A percentile compares a stretch with the other conserved stretches of the same genome.
These are phyloP conservation scores for Leptogaster cylindrica DNA, from an alignment of 2,888 invertebrate species.

Conservation along the genomic window DNA sequence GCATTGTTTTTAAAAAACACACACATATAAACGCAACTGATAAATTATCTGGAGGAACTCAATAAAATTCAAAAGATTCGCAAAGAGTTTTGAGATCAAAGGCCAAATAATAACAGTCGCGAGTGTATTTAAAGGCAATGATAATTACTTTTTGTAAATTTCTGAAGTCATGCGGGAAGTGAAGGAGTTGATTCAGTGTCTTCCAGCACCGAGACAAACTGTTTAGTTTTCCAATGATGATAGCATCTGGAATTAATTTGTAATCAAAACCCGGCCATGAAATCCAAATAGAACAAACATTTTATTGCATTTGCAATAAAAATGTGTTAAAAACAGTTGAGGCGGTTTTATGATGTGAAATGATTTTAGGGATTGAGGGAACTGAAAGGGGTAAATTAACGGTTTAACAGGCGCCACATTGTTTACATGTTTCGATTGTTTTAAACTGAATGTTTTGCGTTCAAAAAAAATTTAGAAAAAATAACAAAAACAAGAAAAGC, in stretches of 20 bases:
- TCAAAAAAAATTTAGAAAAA: too few relatives aligned
- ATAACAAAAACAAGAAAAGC: too few relatives aligned
- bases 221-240: background rate
- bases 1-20: too few relatives aligned
- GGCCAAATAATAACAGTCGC: background rate
- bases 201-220: too few relatives aligned
- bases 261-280: conserved; percentile 15
- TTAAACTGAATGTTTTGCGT: too few relatives aligned
- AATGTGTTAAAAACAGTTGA: conserved; percentile 33
- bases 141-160: background rate
- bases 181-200: background rate
- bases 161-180: background rate
- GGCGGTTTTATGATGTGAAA: conserved; percentile 20
- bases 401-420: conserved; percentile 47
- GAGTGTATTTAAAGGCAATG: background rate
- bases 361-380: background rate
- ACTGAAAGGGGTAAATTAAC: conserved; percentile 42
- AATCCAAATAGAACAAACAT: conserved; percentile 12
- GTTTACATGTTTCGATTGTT: too few relatives aligned
- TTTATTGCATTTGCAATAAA: conserved; percentile 20
- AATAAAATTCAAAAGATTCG: background rate
- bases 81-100: background rate
- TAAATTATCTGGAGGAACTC: too few relatives aligned
- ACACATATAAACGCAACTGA: too few relatives aligned
- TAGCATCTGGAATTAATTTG: conserved; percentile 27